phyloP scores from a whole-genome alignment of 2,113 vertebrate species.

The Dicentrarchus labrax region DNA sequence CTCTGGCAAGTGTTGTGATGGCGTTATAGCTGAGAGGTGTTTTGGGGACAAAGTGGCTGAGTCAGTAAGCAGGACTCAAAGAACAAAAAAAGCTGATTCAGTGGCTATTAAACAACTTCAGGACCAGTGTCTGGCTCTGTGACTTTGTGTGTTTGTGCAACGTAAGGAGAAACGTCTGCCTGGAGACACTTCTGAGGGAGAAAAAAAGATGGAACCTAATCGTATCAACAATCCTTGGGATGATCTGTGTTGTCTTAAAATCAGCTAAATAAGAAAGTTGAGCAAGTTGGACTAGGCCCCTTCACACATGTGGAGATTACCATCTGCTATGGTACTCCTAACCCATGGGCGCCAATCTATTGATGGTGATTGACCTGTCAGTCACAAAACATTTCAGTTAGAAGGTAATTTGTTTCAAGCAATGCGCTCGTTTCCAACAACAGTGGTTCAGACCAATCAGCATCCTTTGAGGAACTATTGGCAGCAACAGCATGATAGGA shows the following conservation, averaged over 20 bases:
- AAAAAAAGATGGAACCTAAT: not conserved
- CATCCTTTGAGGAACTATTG: too few species aligned
- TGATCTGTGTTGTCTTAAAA: not conserved
- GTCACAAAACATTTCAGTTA: too few species aligned
- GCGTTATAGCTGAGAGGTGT: constrained; percentile 25
- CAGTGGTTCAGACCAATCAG: too few species aligned
- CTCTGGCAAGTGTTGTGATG: constrained; percentile 16
- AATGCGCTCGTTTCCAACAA: too few species aligned
- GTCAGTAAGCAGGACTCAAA: constrained; percentile 24
- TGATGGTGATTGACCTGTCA: too few species aligned
- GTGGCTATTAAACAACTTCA: not conserved
- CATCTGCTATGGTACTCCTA: too few species aligned
- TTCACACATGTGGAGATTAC: too few species aligned
- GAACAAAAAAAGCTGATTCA: constrained; percentile 19
- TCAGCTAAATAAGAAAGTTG: too few species aligned
- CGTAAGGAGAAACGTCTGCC: not conserved
- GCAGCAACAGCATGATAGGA: too few species aligned
- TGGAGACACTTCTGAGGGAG: not conserved
- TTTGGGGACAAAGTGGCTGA: constrained; percentile 44
- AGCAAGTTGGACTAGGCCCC: not conserved
- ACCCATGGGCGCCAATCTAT: too few species aligned
- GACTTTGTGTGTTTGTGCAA: not conserved
- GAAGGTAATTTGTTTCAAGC: too few species aligned
- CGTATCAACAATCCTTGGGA: not conserved
- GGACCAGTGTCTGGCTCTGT: too few species aligned